Evolutionary conservation across 2,888 invertebrate genomes (phyloP), one percentile per base, ranked within the genome.

Genomic region (Drosophila subquinaria): DNA sequence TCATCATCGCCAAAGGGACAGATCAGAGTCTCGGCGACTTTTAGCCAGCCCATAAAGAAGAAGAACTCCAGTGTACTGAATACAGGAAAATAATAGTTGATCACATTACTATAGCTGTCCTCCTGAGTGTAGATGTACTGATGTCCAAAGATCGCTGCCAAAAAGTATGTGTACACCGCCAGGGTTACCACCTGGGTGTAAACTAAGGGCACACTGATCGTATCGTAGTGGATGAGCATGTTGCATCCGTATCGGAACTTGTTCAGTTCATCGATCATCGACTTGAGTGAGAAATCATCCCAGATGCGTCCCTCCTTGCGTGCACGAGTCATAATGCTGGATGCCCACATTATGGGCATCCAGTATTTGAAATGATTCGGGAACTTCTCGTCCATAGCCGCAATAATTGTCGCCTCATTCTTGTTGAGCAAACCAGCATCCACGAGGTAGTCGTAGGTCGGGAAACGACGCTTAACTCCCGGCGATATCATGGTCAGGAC

Each of bases 111-210:
- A 92, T 94, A 91, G 11, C 79, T 79, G 3, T 88, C 84, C 10
- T 90, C 76, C 50, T 92, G 85, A 72, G 93, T 93, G 47, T 95
- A 95, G 3, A 96, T 94, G 95, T 96, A 97, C 91, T 98, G 98
- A 79, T 97, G 95, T 8, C 97, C 97, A 94, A 98, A 95, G 5
- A 98, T 94, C 56, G 96, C 96, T 2, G 97, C 96, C 68, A 97
- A 93, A 92, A 98, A 98, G 93, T 97, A 98, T 17, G 97, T 96
- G 92, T 98, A 98, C 27, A 97, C 97, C 0, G 92, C 92, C 90
- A 98, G 94, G 0, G 98, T 98, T n/a, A 98, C 98, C 76, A 98
- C 97, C 94, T 97, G 97, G 27, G 97, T 97, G 91, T 97, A 97
- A 27, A 97, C 96, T 74, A 97, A 93, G 15, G 97, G 97, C 62